phyloP scores from a whole-genome alignment of 2,888 invertebrate species.

The Theodoxus fluviatilis region DNA sequence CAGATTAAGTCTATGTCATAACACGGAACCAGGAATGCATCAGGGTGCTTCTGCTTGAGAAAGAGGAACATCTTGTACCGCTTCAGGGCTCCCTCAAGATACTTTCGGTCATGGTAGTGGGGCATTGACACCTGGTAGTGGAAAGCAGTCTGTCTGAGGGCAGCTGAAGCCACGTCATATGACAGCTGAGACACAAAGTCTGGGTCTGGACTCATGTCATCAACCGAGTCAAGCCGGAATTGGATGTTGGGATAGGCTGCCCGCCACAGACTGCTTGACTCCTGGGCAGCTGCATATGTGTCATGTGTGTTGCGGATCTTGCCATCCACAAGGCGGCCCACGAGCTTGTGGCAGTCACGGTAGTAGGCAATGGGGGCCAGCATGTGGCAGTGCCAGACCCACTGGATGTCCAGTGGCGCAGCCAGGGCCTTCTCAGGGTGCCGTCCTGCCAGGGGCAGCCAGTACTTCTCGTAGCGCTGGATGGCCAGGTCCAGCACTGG shows the following conservation, averaged over 20 bases:
- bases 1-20: constrained; percentile 68
- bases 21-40: constrained; percentile 67
- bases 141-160: constrained; percentile 66
- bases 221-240: too few species aligned
- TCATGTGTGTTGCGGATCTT: constrained; percentile 57
- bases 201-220: too few species aligned
- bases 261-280: constrained; percentile 52
- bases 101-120: constrained; percentile 66
- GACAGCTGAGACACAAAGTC: constrained; percentile 33
- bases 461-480: constrained; percentile 66
- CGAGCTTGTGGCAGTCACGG: constrained; percentile 52
- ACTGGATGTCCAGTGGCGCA: constrained; percentile 68
- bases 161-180: constrained; percentile 65
- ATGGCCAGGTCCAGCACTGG: constrained; percentile 65
- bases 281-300: constrained; percentile 49
- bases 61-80: constrained; percentile 66
- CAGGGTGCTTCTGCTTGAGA: constrained; percentile 65
- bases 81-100: constrained; percentile 63
- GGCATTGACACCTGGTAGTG: constrained; percentile 68
- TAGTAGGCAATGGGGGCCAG: constrained; percentile 59
- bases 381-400: constrained; percentile 68
- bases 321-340: constrained; percentile 64
- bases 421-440: constrained; percentile 55
- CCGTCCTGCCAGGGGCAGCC: constrained; percentile 67
- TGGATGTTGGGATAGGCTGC: constrained; percentile 54